phyloP scores from a whole-genome alignment of 2,797 vertebrate species.

The Rhyacichthys aspro region DNA sequence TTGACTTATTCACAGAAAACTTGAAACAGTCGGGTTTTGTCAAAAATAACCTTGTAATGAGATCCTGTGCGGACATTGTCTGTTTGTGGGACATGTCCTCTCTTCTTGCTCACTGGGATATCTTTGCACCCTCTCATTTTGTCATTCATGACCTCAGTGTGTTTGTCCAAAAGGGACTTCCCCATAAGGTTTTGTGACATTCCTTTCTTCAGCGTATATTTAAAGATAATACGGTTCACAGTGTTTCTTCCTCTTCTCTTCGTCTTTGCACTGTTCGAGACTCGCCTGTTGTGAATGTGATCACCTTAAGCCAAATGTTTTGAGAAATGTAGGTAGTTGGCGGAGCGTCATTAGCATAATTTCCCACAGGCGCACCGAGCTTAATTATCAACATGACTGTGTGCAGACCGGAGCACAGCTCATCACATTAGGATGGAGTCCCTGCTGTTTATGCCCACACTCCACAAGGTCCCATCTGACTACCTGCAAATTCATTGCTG shows the following conservation, averaged over 20 bases:
- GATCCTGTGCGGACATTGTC: conserved; percentile 5
- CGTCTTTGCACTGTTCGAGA: background rate
- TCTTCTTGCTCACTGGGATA: background rate
- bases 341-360: conserved; percentile 73
- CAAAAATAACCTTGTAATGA: conserved; percentile 1
- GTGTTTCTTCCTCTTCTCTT: background rate
- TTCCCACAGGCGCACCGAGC: conserved; percentile 75
- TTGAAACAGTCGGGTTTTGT: conserved; percentile 14
- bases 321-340: conserved; percentile 57
- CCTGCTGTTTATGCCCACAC: conserved; percentile 66
- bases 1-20: conserved; percentile 30
- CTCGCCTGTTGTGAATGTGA: conserved; percentile 27
- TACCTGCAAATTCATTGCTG: conserved; percentile 63
- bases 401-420: conserved; percentile 65
- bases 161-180: conserved; percentile 3
- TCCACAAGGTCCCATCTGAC: conserved; percentile 60
- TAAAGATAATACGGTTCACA: background rate
- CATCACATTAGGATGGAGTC: conserved; percentile 71
- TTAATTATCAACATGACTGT: conserved; percentile 75
- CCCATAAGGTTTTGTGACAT: conserved; percentile 8
- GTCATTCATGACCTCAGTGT: background rate
- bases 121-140: conserved; percentile 1
- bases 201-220: background rate
- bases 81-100: background rate
- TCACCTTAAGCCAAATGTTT: conserved; percentile 62